Conservation (phyloP, 2,888 invertebrate species). For the Acanthoscelides obtectus region DNA sequence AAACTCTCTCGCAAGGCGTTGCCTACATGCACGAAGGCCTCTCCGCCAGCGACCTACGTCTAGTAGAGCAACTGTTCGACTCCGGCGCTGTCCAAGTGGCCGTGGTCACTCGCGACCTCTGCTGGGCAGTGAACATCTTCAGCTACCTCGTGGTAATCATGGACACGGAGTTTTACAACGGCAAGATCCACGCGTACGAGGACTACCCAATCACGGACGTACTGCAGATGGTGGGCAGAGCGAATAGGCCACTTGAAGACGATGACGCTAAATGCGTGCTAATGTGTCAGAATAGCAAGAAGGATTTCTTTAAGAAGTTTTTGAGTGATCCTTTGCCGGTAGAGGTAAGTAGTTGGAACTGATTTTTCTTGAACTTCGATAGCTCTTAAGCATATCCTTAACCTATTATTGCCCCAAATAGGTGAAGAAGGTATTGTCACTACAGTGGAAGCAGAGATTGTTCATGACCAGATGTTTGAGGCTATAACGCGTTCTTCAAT, state of each 20-base stretch:
- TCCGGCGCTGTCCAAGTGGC: conserved; percentile 90
- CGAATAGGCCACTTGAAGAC: conserved; percentile 89
- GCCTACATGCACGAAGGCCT: conserved; percentile 97
- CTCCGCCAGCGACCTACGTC: conserved; percentile 73
- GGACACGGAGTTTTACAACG: conserved; percentile 91
- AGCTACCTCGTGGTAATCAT: conserved; percentile 95
- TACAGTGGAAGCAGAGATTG: too few relatives aligned
- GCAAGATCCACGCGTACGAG: conserved; percentile 81
- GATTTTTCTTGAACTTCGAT: too few relatives aligned
- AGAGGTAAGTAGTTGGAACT: conserved; percentile 61
- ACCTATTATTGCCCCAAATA: too few relatives aligned
- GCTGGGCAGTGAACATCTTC: conserved; percentile 87
- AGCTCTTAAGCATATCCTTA: too few relatives aligned
- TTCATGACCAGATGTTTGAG: too few relatives aligned
- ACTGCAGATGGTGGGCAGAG: conserved; percentile 95
- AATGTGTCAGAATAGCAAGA: conserved; percentile 96
- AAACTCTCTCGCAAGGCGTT: conserved; percentile 91
- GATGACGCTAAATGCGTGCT: conserved; percentile 92
- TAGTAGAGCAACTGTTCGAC: conserved; percentile 91
- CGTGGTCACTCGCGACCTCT: conserved; percentile 86
- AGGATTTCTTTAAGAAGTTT: conserved; percentile 98
- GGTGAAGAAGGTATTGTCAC: too few relatives aligned
- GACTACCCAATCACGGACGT: conserved; percentile 98
- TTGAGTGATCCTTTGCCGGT: conserved; percentile 94
- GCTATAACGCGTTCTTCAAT: too few relatives aligned